phyloP scores from a whole-genome alignment of 2,113 vertebrate species.

The Xerus inauris region DNA sequence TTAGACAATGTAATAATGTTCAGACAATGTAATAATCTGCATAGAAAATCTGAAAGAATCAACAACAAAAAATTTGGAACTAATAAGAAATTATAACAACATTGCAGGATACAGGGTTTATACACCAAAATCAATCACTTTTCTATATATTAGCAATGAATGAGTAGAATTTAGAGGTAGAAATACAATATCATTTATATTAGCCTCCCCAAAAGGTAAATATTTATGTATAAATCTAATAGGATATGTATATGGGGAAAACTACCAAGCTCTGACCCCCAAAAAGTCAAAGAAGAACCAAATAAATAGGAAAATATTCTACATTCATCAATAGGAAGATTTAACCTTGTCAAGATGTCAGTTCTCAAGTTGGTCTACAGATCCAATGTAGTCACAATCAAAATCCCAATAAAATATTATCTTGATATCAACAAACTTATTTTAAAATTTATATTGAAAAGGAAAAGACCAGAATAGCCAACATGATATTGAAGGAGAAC shows the following conservation, averaged over 20 bases:
- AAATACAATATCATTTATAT: background rate
- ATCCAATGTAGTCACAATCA: background rate
- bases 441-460: background rate
- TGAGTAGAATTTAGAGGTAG: background rate
- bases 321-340: background rate
- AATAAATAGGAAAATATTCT: background rate
- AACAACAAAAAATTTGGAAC: background rate
- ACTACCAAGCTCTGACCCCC: background rate
- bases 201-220: background rate
- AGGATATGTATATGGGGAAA: background rate
- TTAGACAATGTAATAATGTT: too few relatives aligned
- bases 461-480: background rate
- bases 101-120: background rate
- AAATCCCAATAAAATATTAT: background rate
- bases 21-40: background rate
- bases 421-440: background rate
- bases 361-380: background rate
- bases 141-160: background rate
- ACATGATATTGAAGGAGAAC: background rate
- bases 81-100: background rate
- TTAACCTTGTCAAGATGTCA: background rate
- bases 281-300: background rate
- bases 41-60: background rate
- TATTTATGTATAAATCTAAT: background rate
- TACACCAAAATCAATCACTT: background rate